Evolutionary conservation across 2,113 vertebrate genomes (phyloP), one percentile per base, ranked within the genome.

Genomic region (Passer domesticus): DNA sequence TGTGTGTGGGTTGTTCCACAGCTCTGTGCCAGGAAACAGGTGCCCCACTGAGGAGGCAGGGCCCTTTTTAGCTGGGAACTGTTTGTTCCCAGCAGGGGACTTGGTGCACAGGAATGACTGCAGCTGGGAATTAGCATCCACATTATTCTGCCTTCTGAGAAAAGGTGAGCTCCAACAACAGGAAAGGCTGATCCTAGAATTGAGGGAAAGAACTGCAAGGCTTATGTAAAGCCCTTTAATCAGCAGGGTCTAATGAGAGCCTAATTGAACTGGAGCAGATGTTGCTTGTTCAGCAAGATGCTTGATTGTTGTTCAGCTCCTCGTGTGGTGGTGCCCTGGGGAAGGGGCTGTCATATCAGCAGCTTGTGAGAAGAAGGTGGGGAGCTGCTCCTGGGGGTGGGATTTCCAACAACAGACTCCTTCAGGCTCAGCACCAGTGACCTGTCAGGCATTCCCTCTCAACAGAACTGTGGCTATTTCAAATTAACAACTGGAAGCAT

Each of bases 181-280:
- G 59, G 39, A 59, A 59, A 76, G 52, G 58, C 76, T 94, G 81
- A 88, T 81, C 73, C 60, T 25, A 31, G 35, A 87, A 67, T 1
- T 82, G 93, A 91, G 63, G 68, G 46, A 81, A 47, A 83, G 90
- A 55, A 56, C 28, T 60, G 4, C 0, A 9, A 76, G 85, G 85
- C 84, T 94, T 89, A 76, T 22, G 47, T 56, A 94, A 93, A 91
- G 84, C 89, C 68, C 58, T 82, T 89, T 87, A 94, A 91, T 91
- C 83, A 67, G 82, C 4, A 0, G 13, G 60, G 87, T 50, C 69
- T 76, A 67, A 70, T 1, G 9, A 76, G 78, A 93, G 39, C 55
- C 80, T 94, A 82, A 82, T 56, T 90, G 83, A 84, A 52, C 56
- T 39, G 62, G 87, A 49, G 49, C 50, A 90, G 74, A 55, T 10